These are phyloP conservation scores for Tokudaia muenninki DNA, from an alignment of 2,797 vertebrate genomes.

Conservation along the genomic window DNA sequence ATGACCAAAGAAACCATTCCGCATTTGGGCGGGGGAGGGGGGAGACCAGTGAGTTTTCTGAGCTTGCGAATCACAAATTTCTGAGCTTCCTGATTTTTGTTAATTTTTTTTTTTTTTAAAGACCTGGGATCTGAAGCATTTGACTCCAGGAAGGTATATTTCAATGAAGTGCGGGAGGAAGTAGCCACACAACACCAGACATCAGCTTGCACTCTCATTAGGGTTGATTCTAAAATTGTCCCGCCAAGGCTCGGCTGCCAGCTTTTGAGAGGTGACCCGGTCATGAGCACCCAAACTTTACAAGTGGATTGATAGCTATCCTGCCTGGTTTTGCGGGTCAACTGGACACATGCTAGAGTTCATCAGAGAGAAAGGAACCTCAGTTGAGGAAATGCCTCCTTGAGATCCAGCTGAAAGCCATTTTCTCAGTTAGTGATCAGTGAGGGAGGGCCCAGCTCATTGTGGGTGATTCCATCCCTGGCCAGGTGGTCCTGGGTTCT, in stretches of 20 bases:
- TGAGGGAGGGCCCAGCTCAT: background rate
- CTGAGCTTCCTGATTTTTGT: background rate
- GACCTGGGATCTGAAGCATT: background rate
- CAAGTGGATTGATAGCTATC: background rate
- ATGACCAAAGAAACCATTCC: background rate
- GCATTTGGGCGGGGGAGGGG: rapidly evolving
- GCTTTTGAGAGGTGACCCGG: background rate
- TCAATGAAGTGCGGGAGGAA: background rate
- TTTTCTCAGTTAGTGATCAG: background rate
- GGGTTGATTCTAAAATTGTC: background rate
- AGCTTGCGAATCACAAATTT: background rate
- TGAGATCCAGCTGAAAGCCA: background rate
- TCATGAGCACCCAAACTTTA: background rate
- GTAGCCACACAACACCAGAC: background rate
- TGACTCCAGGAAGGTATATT: background rate
- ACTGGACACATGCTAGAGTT: background rate
- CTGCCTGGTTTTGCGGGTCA: background rate
- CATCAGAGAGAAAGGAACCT: background rate
- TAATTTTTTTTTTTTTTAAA: background rate
- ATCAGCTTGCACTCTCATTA: background rate
- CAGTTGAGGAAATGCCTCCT: background rate
- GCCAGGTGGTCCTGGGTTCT: background rate
- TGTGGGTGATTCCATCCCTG: background rate
- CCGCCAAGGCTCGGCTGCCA: background rate
- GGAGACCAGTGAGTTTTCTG: background rate